Evolutionary conservation across 2,797 vertebrate species (phyloP), one percentile per base, ranked within the genome.

Genomic region (Paedocypris micromegethes): DNA sequence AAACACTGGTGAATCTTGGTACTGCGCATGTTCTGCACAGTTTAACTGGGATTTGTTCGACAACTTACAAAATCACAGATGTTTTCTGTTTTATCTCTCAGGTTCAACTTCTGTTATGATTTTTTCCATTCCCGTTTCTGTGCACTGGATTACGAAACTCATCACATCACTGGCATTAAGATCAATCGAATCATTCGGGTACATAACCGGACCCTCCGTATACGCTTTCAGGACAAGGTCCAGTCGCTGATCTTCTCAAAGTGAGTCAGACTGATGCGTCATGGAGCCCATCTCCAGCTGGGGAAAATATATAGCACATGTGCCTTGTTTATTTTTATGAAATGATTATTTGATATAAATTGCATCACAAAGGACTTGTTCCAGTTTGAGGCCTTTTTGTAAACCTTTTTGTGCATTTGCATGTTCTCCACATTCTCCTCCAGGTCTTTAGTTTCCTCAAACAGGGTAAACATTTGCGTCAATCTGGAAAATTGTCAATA

Each of bases 191-290:
- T 93, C 41, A 79, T 93, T 59, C 90, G 91, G 58, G 82, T 93
- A 69, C 88, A 91, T 62, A 95, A 91, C 79, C 85, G 88, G 9
- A 86, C 87, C 54, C 78, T 92, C 72, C 88, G 87, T 68, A 81
- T 92, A 76, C 87, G 88, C 75, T 93, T 93, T 66, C 90, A 93
- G 76, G 88, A 94, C 51, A 93, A 88, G 74, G 83, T 94, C 57
- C 88, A 91, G 4, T 70, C 53, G 40, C 81, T 91, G 82, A 72
- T 91, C 72, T 70, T 76, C 53, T 77, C 78, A 61, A 84, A 83
- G 90, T 91, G 75, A 86, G 89, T 83, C 59, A 43, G 3, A 7
- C 6, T 37, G 37, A 2, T 9, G 6, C 56, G 3, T 55, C 4
- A 8, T 8, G 9, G 23, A 64, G 8, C 7, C 50, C 8, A 5